These are phyloP conservation scores for Mayetiola destructor DNA, from an alignment of 2,888 invertebrate genomes.

Conservation along the genomic window DNA sequence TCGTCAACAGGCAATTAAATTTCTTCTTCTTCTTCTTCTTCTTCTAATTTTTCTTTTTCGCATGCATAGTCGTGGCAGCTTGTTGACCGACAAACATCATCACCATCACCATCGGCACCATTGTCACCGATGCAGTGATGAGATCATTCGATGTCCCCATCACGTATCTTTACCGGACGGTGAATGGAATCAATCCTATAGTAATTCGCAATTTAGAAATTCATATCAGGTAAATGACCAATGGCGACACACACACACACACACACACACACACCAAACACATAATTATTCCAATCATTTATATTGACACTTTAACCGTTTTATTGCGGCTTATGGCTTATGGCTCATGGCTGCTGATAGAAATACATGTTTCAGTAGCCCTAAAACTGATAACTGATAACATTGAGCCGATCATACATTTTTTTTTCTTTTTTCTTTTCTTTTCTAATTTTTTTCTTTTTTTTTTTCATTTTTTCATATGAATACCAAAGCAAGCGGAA, in stretches of 20 bases:
- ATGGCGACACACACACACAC: no score
- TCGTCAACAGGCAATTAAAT: no score
- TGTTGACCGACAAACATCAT: slow-evolving; percentile 16
- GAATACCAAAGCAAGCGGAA: slow-evolving; percentile 45
- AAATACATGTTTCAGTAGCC: no score
- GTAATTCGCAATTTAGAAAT: slow-evolving; percentile 1
- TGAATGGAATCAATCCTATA: slow-evolving; percentile 40
- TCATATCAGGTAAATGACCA: neutral
- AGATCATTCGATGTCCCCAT: slow-evolving; percentile 39
- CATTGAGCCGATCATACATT: no score
- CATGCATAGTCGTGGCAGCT: neutral
- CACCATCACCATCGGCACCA: slow-evolving; percentile 17
- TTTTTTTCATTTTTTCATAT: slow-evolving; percentile 14
- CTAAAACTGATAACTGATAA: no score
- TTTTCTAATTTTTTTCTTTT: neutral
- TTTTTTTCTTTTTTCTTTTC: neutral
- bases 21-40: no score
- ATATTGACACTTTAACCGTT: neutral
- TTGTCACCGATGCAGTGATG: slow-evolving; percentile 17
- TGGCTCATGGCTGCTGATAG: neutral
- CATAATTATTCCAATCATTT: no score
- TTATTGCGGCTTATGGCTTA: neutral
- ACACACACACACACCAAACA: no score
- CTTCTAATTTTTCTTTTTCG: no score
- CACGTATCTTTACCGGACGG: slow-evolving; percentile 51